Conservation (phyloP, 2,888 invertebrate genomes). For the Cyclophora albipunctata region DNA sequence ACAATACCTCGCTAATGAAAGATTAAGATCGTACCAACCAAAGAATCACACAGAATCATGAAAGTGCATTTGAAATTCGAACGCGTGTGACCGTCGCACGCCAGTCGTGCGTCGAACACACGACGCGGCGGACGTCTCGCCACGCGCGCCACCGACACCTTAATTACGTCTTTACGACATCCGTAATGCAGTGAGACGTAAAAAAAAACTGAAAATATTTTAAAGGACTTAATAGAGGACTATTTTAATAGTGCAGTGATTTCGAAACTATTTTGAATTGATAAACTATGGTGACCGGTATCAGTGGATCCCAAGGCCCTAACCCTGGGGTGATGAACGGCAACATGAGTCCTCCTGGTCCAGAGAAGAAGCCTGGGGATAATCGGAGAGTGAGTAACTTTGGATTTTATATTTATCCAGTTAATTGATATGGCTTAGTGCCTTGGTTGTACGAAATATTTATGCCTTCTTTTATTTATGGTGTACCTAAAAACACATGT, state of each 20-base stretch:
- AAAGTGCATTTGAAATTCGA: too few species aligned
- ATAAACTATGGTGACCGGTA: conserved; percentile 59
- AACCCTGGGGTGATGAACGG: conserved; percentile 26
- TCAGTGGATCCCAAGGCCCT: conserved; percentile 47
- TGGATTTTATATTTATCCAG: too few species aligned
- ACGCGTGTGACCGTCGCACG: conserved; percentile 17
- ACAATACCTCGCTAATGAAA: too few species aligned
- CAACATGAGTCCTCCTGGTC: conserved; percentile 43
- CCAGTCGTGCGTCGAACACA: conserved; percentile 61
- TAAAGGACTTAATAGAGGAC: conserved; percentile 1
- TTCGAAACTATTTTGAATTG: neutral
- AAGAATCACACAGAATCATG: too few species aligned
- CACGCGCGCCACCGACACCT: conserved; percentile 1
- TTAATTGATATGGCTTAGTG: too few species aligned
- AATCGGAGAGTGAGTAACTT: conserved; percentile 56
- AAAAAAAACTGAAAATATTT: too few species aligned
- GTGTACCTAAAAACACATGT: too few species aligned
- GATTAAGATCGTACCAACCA: too few species aligned
- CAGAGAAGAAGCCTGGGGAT: conserved; percentile 55
- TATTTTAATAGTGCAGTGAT: conserved; percentile 14
- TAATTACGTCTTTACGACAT: too few species aligned
- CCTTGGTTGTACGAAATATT: too few species aligned
- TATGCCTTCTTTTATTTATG: too few species aligned
- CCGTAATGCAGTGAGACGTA: conserved; percentile 33
- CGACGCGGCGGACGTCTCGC: conserved; percentile 28